Conservation (phyloP, 2,888 invertebrate genomes). For the Aporophyla lueneburgensis region DNA sequence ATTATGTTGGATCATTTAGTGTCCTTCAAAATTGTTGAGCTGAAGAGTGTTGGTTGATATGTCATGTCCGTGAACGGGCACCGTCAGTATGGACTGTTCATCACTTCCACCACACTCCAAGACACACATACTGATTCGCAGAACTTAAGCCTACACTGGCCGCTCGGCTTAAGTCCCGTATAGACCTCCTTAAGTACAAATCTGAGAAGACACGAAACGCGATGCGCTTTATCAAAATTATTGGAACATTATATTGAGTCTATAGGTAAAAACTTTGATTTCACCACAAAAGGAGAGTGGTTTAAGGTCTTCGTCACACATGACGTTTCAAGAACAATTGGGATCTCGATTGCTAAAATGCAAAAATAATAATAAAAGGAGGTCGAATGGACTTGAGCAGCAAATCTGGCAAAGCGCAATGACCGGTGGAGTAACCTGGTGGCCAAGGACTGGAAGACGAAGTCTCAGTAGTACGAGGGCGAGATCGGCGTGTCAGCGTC, state of each 20-base stretch:
- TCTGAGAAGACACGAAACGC: slow-evolving; percentile 17
- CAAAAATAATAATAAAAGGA: neutral
- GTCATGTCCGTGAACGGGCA: too few species aligned
- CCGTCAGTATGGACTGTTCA: too few species aligned
- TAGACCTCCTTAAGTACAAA: slow-evolving; percentile 34
- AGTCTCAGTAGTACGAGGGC: too few species aligned
- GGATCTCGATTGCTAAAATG: too few species aligned
- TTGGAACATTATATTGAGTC: slow-evolving; percentile 6
- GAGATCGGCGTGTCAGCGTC: too few species aligned
- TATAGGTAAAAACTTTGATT: neutral
- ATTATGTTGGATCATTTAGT: neutral
- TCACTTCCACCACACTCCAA: slow-evolving; percentile 47
- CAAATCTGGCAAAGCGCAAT: neutral
- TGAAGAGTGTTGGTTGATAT: too few species aligned
- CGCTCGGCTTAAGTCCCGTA: slow-evolving; percentile 30
- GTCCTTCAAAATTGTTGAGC: too few species aligned
- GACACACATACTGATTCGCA: slow-evolving; percentile 55
- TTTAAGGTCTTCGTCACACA: neutral
- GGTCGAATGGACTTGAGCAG: neutral
- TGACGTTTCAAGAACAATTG: too few species aligned
- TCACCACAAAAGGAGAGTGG: neutral
- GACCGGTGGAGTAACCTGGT: too few species aligned
- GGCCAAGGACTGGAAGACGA: too few species aligned
- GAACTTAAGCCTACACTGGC: slow-evolving; percentile 48
- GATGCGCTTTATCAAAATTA: slow-evolving; percentile 11